These are phyloP conservation scores for Glaucidium brasilianum DNA, from an alignment of 2,113 vertebrate genomes.

Conservation along the genomic window DNA sequence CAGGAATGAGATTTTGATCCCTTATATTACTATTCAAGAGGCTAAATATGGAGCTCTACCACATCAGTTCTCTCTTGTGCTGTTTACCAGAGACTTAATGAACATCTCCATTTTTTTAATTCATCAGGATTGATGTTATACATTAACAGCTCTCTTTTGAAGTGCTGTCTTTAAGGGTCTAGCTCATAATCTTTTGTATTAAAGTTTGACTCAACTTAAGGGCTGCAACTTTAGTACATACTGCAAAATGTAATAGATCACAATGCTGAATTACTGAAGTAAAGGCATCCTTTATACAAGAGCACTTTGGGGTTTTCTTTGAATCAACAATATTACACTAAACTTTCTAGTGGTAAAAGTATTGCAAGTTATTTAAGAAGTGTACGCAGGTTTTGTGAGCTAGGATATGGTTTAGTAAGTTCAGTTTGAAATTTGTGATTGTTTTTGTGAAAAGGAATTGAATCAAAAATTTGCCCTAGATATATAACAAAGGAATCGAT, in stretches of 20 bases:
- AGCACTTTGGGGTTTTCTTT: not conserved
- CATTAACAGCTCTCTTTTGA: not conserved
- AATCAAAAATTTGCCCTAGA: not conserved
- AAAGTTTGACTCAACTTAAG: not conserved
- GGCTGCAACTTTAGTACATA: not conserved
- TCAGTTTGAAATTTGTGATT: not conserved
- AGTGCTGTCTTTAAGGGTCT: not conserved
- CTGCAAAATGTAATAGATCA: not conserved
- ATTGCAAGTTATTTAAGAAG: not conserved
- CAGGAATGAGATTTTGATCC: slow-evolving; percentile 51
- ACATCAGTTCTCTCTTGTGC: not conserved
- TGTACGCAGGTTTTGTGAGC: not conserved
- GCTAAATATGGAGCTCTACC: slow-evolving; percentile 17
- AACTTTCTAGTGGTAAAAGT: not conserved
- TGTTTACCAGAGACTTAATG: slow-evolving; percentile 36
- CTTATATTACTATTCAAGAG: slow-evolving; percentile 50
- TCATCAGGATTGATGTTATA: not conserved
- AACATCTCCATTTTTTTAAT: slow-evolving; percentile 40
- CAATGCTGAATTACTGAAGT: not conserved
- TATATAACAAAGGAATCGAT: not conserved
- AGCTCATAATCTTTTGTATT: not conserved
- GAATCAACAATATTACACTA: not conserved
- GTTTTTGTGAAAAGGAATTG: not conserved
- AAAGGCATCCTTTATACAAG: not conserved
- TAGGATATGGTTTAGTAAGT: not conserved